Base-by-base conservation (phyloP, 2,113 vertebrate genomes). In the Calonectris borealis region DNA sequence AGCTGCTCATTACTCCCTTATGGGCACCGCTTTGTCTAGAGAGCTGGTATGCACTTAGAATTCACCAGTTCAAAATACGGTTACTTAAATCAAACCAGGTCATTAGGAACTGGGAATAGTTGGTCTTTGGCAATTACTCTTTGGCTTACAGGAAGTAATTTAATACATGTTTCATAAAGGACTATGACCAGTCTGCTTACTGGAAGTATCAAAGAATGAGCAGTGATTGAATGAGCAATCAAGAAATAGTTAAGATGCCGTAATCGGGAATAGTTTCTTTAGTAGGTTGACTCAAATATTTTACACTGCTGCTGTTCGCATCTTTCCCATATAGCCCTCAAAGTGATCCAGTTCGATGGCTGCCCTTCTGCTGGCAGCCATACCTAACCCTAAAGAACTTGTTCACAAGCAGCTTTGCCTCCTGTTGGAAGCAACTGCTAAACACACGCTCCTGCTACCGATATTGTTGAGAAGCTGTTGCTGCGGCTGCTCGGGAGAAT, bases 71-170 rank as follows among this genome's bases (percentile, higher is more conserved):
- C 75, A 40, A 20, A 83, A 21, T 20, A 11, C 2, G 1, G 88
- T 69, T 66, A 3, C 65, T 86, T 52, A 48, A 90, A 68, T 71
- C 69, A 83, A 71, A 7, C 15, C 18, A 52, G 76, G 48, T 57
- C 48, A 2, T 92, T 40, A 25, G 84, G 69, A 82, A 0, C 44
- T 27, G 83, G 68, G 65, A 61, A 21, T 34, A 64, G 70, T 31
- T 94, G 91, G 29, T 55, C 72, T 72, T 64, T 82, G 91, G 73
- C 94, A 93, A 21, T 57, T 71, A 36, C 57, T 82, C 77, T 27
- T 60, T 48, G 48, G 29, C 60, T 92, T 79, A 8, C 65, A 48
- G 91, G 83, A 68, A 55, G 27, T 18, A 16, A 68, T 88, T 90
- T 38, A 12, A 48, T 44, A 2, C 36, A 2, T 5, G 3, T 65